Conservation (phyloP, 2,888 invertebrate species). For the Steromphala cineraria region DNA sequence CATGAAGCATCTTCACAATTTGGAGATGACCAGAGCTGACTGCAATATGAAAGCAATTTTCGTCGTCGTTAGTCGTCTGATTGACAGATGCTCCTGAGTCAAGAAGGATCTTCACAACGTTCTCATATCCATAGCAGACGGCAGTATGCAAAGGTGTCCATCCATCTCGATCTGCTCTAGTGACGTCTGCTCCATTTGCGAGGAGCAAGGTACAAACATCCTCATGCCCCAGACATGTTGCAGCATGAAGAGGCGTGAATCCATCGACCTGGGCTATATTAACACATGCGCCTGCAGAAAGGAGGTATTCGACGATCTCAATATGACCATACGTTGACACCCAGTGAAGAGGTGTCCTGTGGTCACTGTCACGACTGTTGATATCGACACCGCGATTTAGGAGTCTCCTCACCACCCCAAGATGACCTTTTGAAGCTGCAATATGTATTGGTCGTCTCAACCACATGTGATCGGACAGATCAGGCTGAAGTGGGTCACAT, state of each 20-base stretch:
- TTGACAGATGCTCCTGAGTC: conserved; percentile 54
- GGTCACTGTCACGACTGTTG: conserved; percentile 59
- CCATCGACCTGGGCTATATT: conserved; percentile 67
- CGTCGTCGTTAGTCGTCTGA: conserved; percentile 53
- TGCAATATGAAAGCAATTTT: conserved; percentile 68
- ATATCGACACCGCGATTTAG: conserved; percentile 58
- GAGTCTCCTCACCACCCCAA: conserved; percentile 49
- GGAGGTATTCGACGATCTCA: conserved; percentile 50
- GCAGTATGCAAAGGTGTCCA: conserved; percentile 71
- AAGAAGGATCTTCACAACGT: conserved; percentile 56
- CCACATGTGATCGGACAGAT: conserved; percentile 58
- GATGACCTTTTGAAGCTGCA: conserved; percentile 60
- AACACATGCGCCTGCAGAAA: conserved; percentile 55
- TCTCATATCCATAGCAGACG: conserved; percentile 61
- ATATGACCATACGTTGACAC: conserved; percentile 55
- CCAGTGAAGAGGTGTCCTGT: conserved; percentile 67
- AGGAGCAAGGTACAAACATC: conserved; percentile 55
- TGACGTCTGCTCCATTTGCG: conserved; percentile 55
- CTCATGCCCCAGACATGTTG: conserved; percentile 61
- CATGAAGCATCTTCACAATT: conserved; percentile 53
- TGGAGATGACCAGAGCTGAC: conserved; percentile 55
- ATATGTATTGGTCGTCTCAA: conserved; percentile 65
- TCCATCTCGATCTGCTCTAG: conserved; percentile 63
- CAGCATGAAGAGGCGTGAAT: conserved; percentile 68
- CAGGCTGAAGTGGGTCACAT: conserved; percentile 51